Percentiles rank a stretch among this genome's conserved stretches.
These are phyloP conservation scores for Loripinus fragilis DNA, from an alignment of 2,888 invertebrate genomes.

Conservation along the genomic window DNA sequence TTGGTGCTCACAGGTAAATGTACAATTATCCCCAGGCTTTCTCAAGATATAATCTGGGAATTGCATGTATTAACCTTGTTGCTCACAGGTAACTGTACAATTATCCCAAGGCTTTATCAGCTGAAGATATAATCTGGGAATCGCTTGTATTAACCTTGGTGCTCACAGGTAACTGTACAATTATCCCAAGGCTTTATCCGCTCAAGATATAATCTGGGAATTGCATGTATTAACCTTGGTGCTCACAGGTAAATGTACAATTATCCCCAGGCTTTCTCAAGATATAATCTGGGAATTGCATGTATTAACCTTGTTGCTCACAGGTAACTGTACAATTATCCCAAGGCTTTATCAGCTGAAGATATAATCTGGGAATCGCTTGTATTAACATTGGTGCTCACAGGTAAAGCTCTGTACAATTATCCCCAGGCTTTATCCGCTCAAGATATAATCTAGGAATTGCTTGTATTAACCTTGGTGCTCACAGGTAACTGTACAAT, in stretches of 20 bases:
- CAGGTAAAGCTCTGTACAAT: slow-evolving; percentile 83
- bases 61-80: background rate
- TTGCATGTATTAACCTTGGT: background rate
- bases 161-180: slow-evolving; percentile 88
- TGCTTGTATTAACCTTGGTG: background rate
- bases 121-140: slow-evolving; percentile 98
- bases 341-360: slow-evolving; percentile 97
- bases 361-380: slow-evolving; percentile 99
- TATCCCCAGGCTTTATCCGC: background rate
- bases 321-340: slow-evolving; percentile 88
- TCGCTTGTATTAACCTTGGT: slow-evolving; percentile 97
- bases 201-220: slow-evolving; percentile 8
- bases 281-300: slow-evolving; percentile 2
- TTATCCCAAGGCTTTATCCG: background rate
- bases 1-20: background rate
- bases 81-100: slow-evolving; percentile 84
- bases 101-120: slow-evolving; percentile 98
- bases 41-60: slow-evolving; percentile 8
- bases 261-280: background rate
- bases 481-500: background rate
- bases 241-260: background rate
- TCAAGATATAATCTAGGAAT: slow-evolving; percentile 7
- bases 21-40: background rate
- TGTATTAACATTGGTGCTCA: slow-evolving; percentile 98
- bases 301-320: background rate